A percentile compares a stretch with the other conserved stretches of the same genome.
Evolutionary conservation across 2,888 invertebrate species (phyloP).

Genomic region (Diaprepes abbreviatus): DNA sequence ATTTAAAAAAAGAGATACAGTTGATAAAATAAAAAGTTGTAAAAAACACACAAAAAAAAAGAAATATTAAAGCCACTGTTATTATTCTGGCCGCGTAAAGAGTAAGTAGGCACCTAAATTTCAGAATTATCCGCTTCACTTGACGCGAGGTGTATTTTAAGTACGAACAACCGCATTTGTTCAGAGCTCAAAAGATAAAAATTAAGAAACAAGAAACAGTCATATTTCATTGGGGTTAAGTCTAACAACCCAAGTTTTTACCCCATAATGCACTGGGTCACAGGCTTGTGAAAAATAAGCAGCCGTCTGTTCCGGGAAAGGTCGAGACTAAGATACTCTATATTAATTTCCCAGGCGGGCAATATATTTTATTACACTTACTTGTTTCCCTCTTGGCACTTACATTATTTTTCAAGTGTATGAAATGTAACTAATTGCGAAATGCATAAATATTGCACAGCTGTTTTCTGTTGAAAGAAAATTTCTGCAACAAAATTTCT

Average conservation of each 20-base stretch:
- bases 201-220: slow-evolving; percentile 50
- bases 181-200: slow-evolving; percentile 50
- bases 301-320: slow-evolving; percentile 66
- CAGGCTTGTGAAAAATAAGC: slow-evolving; percentile 67
- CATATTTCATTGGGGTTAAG: slow-evolving; percentile 56
- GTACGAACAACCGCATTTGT: slow-evolving; percentile 45
- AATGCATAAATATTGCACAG: slow-evolving; percentile 65
- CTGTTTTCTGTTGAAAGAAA: slow-evolving; percentile 49
- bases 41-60: too few species aligned
- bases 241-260: slow-evolving; percentile 56
- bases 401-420: slow-evolving; percentile 64
- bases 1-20: too few species aligned
- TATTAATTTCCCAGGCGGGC: slow-evolving; percentile 69
- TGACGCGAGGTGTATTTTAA: slow-evolving; percentile 44
- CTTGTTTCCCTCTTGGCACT: slow-evolving; percentile 65
- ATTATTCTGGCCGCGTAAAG: slow-evolving; percentile 10
- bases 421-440: slow-evolving; percentile 65
- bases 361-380: slow-evolving; percentile 67
- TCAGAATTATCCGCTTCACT: slow-evolving; percentile 41
- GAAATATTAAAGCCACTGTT: too few species aligned
- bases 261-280: slow-evolving; percentile 65
- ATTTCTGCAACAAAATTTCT: slow-evolving; percentile 22
- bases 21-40: too few species aligned
- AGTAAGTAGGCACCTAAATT: slow-evolving; percentile 43
- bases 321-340: slow-evolving; percentile 69